Base-by-base conservation (phyloP, 1,140 invertebrate species). In the Geopemphigus sp. region DNA sequence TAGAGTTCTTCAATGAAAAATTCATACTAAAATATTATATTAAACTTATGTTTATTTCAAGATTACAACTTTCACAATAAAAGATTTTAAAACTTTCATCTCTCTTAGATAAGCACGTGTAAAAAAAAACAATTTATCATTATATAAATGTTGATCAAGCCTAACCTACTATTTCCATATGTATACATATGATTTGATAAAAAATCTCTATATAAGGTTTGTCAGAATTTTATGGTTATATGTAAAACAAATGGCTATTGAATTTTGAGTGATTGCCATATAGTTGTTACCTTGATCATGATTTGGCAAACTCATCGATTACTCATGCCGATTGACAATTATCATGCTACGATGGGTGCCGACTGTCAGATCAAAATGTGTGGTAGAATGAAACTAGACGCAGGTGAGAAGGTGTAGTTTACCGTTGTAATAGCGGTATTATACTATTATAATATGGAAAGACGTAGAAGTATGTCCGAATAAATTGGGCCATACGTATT, bases 361-460 rank as follows among this genome's bases (percentile, higher is more conserved):
- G 56, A 78, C 29, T 76, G 73, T 59, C 32, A 76, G 57, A 50
- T 61, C n/a, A 63, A 78, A 78, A 78, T 57, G 74, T 59, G 74
- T 39, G 74, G 32, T 45, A 22, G 57, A 78, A 63, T 63, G 45
- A 78, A 78, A 78, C 74, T 57, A 78, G 54, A 78, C 54, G 74
- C 57, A 32, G 19, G 39, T 57, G 57, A 78, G 74, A 78, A 78
- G 74, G 74, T 78, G 74, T 78, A 78, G 57, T 78, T 78, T 78
- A 78, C 74, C 74, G 74, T 78, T 78, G 74, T 78, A 78, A 78
- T 78, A 78, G 74, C 74, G 74, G 74, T 78, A 78, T 78, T 78
- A 78, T 78, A 63, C 74, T 63, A 63, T 78, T 78, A 78, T 63
- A 56, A 63, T 78, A 61, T 50, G 56, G 45, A 22, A 78, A 78